Base-by-base conservation (phyloP, 2,888 invertebrate genomes). In the Dorcus parallelipipedus region DNA sequence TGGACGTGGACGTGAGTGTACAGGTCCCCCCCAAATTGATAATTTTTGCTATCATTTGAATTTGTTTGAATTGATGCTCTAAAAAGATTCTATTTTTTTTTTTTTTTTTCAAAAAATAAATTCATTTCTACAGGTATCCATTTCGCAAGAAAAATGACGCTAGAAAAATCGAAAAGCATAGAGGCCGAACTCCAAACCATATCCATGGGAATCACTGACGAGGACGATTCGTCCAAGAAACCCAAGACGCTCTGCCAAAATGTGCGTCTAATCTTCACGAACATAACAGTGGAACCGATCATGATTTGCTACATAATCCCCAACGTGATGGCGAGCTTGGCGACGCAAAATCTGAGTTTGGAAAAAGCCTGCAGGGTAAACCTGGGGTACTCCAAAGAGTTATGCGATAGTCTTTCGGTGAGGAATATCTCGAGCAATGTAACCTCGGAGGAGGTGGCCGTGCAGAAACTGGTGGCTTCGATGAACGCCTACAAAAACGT, bases 401-500 rank as follows among this genome's bases (percentile, higher is more conserved):
- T 80, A 49, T 84, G 84, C 67, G 69, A 71, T 3, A 71, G 73
- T 52, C 75, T 79, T 6, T 70, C 42, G 0, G 47, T 43, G 1
- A 61, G 71, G 41, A 68, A 71, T 49, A 10, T 58, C 5, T 58
- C 66, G 0, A 66, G 64, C n/a, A 71, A 70, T 52, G 65, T 60
- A n/a, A 60, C 60, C 33, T 61, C 47, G 6, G 69, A 71, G 38
- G 72, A 72, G 57, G 61, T 66, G 23, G 56, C 59, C 3, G 87
- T 89, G 1, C 89, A 89, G 72, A 85, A 83, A 57, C 76, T 88
- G 65, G 88, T 88, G 4, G 90, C 91, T 0, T 84, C 85, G 4
- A 89, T 91, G 79, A 86, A 89, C 62, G 89, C 90, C 23, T 91
- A 90, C 90, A 90, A 90, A 73, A 90, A 90, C 14, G 85, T 90